Evolutionary conservation across 2,888 invertebrate species (phyloP).

Genomic region (Aporophyla lueneburgensis): DNA sequence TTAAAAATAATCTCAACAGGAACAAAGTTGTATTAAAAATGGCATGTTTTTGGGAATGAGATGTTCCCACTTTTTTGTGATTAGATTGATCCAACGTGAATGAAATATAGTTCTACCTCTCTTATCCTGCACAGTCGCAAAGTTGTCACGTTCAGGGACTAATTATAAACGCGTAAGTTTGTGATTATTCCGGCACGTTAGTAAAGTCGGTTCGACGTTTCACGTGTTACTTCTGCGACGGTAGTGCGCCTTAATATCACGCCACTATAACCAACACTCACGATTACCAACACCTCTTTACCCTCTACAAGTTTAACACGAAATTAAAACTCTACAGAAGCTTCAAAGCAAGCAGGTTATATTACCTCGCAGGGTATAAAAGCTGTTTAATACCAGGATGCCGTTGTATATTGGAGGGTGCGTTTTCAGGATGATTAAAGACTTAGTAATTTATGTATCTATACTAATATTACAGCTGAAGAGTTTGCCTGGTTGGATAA

Average conservation of each 20-base stretch:
- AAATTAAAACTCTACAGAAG: conserved; percentile 4
- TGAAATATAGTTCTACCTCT: background rate
- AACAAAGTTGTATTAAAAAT: background rate
- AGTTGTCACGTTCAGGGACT: background rate
- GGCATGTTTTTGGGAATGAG: background rate
- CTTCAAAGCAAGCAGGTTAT: background rate
- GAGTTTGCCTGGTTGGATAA: too few relatives aligned
- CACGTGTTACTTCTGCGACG: background rate
- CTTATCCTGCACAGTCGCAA: background rate
- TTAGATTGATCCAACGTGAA: background rate
- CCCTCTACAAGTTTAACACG: background rate
- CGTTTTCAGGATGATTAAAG: too few relatives aligned
- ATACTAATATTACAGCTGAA: too few relatives aligned
- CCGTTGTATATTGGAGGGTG: too few relatives aligned
- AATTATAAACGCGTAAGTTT: background rate
- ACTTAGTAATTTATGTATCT: too few relatives aligned
- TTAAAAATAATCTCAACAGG: background rate
- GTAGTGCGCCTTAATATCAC: background rate
- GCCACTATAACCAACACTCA: background rate
- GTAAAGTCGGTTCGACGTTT: background rate
- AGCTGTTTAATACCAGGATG: background rate
- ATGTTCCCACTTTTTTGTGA: background rate
- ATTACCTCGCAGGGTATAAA: background rate
- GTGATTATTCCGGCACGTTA: background rate
- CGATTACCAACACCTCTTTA: background rate